Evolutionary conservation across 2,888 invertebrate genomes (phyloP), one percentile per base, ranked within the genome.

Genomic region (Himalopsyche kuldschensis): DNA sequence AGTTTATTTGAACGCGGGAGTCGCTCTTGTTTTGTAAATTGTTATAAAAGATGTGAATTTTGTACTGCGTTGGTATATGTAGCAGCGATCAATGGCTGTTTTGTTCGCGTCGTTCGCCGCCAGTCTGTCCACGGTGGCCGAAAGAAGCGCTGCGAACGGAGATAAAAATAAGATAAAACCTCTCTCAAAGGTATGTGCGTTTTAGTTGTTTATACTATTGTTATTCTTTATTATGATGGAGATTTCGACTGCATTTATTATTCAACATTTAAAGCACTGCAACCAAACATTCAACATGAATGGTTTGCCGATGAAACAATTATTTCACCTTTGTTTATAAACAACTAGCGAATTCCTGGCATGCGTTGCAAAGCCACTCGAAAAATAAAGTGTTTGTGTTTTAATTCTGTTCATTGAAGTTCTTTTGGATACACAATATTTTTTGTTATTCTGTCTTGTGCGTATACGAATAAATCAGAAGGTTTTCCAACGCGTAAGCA

Each of bases 111-210:
- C 32, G 35, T 76, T 76, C 35, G 32, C 11, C 76, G 76, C 32
- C 76, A 76, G 76, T 76, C 76, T 41, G 76, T 76, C 76, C 76
- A 76, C 76, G 41, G 76, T 35, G 20, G 35, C 76, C 76, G 27
- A 69, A 69, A 69, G 69, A 27, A 69, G 69, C 30, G 69, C 4
- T 27, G 11, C 69, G 69, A 69, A 69, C 69, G 30, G 4, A 11
- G 27, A 27, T 69, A 69, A 69, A n/a, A 55, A 55, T 55, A 55
- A 55, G 6, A 55, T 24, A 55, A 41, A 30, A 69, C 69, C 24
- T 30, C 10, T 69, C 69, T 11, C 11, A 15, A 27, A 69, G 69
- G 69, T 69, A 69, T 30, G 27, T 69, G 69, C 69, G 69, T 69
- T 27, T 27, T 27, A 10, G 41, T 41, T 41, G 41, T 41, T 41